Conservation (phyloP, 2,888 invertebrate species). For the Oxystoma pomonae region DNA sequence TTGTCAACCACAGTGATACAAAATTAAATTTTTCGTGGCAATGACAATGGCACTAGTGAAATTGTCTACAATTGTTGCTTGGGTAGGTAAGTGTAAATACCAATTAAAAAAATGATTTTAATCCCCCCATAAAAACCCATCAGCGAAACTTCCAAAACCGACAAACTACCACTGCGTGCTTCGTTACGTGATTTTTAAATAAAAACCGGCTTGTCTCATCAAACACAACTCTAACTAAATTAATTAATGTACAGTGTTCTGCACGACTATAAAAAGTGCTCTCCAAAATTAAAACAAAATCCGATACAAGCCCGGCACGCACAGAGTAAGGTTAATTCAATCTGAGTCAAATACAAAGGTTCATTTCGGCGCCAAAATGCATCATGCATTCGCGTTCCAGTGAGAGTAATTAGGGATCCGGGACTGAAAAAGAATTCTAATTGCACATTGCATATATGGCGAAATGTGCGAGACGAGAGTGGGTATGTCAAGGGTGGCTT, state of each 20-base stretch:
- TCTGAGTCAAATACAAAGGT: background rate
- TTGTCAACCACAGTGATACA: too few relatives aligned
- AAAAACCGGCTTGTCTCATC: background rate
- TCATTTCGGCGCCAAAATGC: background rate
- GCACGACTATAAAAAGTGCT: background rate
- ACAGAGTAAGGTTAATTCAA: background rate
- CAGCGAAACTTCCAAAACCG: too few relatives aligned
- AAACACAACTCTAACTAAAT: background rate
- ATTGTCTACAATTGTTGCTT: too few relatives aligned
- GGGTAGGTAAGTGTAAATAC: too few relatives aligned
- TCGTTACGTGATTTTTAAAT: too few relatives aligned
- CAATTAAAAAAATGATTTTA: too few relatives aligned
- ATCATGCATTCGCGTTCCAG: background rate
- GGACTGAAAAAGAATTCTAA: slow-evolving; percentile 3
- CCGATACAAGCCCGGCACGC: background rate
- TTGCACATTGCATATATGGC: background rate
- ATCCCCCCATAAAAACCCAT: too few relatives aligned
- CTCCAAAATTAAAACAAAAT: background rate
- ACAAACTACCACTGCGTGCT: too few relatives aligned
- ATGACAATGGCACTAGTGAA: too few relatives aligned
- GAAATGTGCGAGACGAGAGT: background rate
- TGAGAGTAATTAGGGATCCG: slow-evolving; percentile 1
- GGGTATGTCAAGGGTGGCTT: background rate
- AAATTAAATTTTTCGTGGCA: too few relatives aligned
- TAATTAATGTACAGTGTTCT: background rate